Evolutionary conservation across 2,888 invertebrate species (phyloP).

Genomic region (Eudasyphora cyanicolor): DNA sequence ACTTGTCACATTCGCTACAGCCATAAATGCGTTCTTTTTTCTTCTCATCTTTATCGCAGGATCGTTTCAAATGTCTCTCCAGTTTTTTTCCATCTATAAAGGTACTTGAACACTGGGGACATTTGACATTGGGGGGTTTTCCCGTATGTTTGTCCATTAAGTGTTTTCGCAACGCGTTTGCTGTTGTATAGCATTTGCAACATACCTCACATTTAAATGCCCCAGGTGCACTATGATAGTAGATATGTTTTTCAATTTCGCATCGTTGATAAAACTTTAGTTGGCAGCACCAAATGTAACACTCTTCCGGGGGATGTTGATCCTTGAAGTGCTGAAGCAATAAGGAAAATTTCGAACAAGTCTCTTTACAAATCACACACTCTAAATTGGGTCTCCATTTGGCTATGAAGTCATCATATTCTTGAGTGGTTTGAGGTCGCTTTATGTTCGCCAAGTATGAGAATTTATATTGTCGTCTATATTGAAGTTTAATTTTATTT

Average conservation of each 20-base stretch:
- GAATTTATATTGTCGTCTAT: too few species aligned
- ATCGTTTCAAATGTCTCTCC: too few species aligned
- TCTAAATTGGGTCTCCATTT: neutral
- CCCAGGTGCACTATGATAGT: neutral
- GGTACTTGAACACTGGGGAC: too few species aligned
- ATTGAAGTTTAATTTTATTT: too few species aligned
- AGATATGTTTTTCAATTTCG: neutral
- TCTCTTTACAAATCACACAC: neutral
- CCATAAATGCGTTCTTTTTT: neutral
- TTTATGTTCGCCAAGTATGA: too few species aligned
- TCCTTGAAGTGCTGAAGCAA: neutral
- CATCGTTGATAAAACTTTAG: neutral
- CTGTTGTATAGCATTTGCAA: neutral
- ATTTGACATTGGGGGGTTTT: too few species aligned
- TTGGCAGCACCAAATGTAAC: neutral
- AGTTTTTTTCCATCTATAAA: too few species aligned
- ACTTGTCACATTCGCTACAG: neutral
- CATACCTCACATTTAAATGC: neutral
- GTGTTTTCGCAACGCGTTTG: too few species aligned
- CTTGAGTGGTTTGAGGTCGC: neutral
- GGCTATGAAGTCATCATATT: too few species aligned
- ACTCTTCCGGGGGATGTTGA: neutral
- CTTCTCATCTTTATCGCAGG: too few species aligned
- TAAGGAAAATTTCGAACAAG: neutral
- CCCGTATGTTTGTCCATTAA: too few species aligned